Percentiles rank a stretch among this genome's conserved stretches.
These are phyloP conservation scores for Synergus itoensis DNA, from an alignment of 2,888 invertebrate genomes.

Conservation along the genomic window DNA sequence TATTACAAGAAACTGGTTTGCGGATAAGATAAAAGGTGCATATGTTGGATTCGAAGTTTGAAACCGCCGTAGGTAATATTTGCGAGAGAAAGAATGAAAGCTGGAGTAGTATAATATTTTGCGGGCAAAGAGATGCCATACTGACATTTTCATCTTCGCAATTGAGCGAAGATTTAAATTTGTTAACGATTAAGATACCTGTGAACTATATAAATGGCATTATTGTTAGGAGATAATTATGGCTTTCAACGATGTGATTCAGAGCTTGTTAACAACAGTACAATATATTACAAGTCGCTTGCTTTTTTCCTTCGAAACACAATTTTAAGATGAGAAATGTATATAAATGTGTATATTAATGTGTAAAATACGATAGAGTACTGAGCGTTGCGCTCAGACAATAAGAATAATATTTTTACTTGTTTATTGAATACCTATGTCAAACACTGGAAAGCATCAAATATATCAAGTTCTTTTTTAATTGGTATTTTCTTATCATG, in stretches of 20 bases:
- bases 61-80: background rate
- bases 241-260: background rate
- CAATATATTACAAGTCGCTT: background rate
- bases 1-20: conserved; percentile 17
- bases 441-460: conserved; percentile 24
- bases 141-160: background rate
- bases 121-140: background rate
- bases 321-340: background rate
- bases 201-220: background rate
- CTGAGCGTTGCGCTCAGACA: background rate
- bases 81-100: background rate
- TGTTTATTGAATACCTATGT: conserved; percentile 28
- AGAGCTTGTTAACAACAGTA: conserved; percentile 21
- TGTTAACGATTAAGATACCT: conserved; percentile 2
- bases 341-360: conserved; percentile 13
- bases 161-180: conserved; percentile 2
- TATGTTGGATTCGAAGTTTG: conserved; percentile 8
- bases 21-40: conserved; percentile 6
- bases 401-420: conserved; percentile 37
- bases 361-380: conserved; percentile 4
- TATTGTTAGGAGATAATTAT: background rate
- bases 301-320: background rate
- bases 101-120: background rate
- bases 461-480: conserved; percentile 40
- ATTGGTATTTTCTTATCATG: background rate